Base-by-base conservation (phyloP, 2,113 vertebrate genomes). In the Oreochromis tanganicae region DNA sequence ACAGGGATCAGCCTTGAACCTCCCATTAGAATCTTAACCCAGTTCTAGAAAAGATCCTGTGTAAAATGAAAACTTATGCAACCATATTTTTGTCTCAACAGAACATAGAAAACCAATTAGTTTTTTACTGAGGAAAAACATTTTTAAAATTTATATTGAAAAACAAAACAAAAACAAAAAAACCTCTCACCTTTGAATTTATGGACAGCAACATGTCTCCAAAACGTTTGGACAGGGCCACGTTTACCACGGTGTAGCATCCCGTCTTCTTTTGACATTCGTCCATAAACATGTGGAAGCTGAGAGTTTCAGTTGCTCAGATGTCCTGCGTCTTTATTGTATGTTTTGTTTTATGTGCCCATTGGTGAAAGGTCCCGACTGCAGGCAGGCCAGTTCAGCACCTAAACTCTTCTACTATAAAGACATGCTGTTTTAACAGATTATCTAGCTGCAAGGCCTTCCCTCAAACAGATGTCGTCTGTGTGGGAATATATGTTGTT, bases 281-380 rank as follows among this genome's bases (percentile, higher is more conserved):
- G 29, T 34, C 32, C 32, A n/a, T 36, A 0, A 66, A 66, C 32
- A 5, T 66, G 32, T 66, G 61, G 61, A 38, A 38, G 12, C 32
- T 4, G 17, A 36, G 59, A 0, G 32, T n/a, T 7, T 36, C 32
- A n/a, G 32, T 66, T 66, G 36, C 36, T 38, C 8, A 9, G 36
- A 38, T 38, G 32, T 66, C 32, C 61, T 3, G 61, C 4, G 2
- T n/a, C 32, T 66, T 66, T 38, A 7, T 36, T 66, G 32, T 66
- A 6, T 2, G 32, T 66, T 66, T 66, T 66, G n/a, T 66, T 66
- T 66, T 17, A 36, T n/a, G 61, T 38, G 61, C 0, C 32, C 6
- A 0, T 7, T 66, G 41, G 10, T 66, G 1, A 5, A 38, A 66
- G 32, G 32, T 66, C 32, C 7, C 16, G 14, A 32, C 57, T 61